Conservation (phyloP, 2,888 invertebrate genomes). For the Athalia cordata region DNA sequence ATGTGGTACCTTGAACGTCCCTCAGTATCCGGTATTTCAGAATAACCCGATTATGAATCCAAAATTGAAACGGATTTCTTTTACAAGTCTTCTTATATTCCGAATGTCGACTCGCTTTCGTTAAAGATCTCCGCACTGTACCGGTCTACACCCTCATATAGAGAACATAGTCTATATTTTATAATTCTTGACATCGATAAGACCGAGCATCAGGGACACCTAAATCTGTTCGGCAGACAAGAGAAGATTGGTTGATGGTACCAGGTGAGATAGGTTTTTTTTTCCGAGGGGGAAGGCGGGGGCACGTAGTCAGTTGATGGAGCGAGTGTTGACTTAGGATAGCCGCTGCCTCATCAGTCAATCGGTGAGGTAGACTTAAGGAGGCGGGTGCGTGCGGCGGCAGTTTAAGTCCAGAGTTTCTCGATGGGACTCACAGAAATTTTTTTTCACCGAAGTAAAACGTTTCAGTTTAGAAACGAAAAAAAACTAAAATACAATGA, state of each 20-base stretch:
- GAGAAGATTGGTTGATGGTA: slow-evolving; percentile 40
- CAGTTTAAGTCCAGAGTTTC: slow-evolving; percentile 42
- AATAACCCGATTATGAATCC: not conserved
- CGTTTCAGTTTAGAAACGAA: not conserved
- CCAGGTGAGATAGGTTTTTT: slow-evolving; percentile 33
- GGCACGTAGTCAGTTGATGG: slow-evolving; percentile 68
- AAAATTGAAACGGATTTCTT: not conserved
- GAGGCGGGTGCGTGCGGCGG: slow-evolving; percentile 39
- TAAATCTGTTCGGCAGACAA: slow-evolving; percentile 45
- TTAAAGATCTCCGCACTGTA: not conserved
- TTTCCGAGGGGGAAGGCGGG: slow-evolving; percentile 62
- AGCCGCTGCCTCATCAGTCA: slow-evolving; percentile 73
- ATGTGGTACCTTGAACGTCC: too few relatives aligned
- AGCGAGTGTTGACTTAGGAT: slow-evolving; percentile 73
- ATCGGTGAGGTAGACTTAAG: slow-evolving; percentile 70
- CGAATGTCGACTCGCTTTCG: not conserved
- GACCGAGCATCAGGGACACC: slow-evolving; percentile 39
- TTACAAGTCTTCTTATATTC: not conserved
- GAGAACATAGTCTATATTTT: not conserved
- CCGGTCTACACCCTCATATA: not conserved
- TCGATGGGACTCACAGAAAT: slow-evolving; percentile 16
- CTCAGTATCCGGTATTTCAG: not conserved
- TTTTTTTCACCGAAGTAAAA: not conserved
- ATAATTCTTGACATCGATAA: slow-evolving; percentile 42
- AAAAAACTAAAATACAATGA: not conserved